Conservation (phyloP, 2,888 invertebrate species). For the Boloria selene region DNA sequence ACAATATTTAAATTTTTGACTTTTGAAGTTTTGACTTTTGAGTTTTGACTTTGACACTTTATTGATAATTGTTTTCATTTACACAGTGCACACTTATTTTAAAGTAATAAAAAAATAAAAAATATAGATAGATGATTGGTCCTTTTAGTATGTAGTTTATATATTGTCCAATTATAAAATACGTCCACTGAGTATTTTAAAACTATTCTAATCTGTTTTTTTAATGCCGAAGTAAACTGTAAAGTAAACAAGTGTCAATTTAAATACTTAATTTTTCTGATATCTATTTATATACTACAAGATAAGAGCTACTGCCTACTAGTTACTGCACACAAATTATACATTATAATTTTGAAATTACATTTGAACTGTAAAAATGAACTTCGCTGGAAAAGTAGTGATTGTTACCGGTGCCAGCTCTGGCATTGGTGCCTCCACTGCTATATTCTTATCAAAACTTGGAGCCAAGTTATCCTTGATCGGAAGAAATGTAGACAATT, state of each 20-base stretch:
- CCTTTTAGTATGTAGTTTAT: no score
- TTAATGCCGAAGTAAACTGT: constrained; percentile 10
- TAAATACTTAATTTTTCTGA: constrained; percentile 33
- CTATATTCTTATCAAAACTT: constrained; percentile 87
- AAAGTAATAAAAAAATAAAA: no score
- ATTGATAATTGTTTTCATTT: not conserved
- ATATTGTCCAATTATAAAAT: no score
- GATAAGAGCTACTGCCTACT: constrained; percentile 38
- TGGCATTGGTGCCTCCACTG: constrained; percentile 92
- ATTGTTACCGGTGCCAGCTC: constrained; percentile 92
- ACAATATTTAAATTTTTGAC: not conserved
- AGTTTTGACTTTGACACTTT: constrained; percentile 2
- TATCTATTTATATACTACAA: constrained; percentile 43
- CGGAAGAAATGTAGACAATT: constrained; percentile 86
- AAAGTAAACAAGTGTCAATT: constrained; percentile 30
- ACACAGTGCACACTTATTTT: not conserved
- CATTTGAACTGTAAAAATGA: constrained; percentile 56
- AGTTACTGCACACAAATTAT: not conserved
- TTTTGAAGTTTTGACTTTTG: not conserved
- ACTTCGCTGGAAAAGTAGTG: constrained; percentile 88
- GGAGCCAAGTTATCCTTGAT: constrained; percentile 89
- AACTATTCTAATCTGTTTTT: no score
- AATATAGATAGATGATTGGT: no score
- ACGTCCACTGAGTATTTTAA: no score
- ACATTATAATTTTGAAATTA: not conserved